A percentile compares a stretch with the other conserved stretches of the same genome.
These are phyloP conservation scores for Psilanteris sp. DNA, from an alignment of 1,140 invertebrate species.

Conservation along the genomic window DNA sequence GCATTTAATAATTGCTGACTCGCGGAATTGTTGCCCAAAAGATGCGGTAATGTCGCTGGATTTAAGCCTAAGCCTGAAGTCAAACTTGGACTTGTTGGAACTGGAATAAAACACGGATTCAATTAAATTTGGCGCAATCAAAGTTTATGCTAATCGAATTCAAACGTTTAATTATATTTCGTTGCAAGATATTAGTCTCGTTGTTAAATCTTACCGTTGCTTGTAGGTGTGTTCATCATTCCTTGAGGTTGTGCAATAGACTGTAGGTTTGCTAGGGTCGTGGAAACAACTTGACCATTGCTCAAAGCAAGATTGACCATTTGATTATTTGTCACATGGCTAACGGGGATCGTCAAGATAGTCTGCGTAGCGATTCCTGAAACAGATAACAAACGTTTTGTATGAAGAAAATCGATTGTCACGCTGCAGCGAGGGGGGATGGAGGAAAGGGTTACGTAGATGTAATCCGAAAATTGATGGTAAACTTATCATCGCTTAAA, in stretches of 20 bases:
- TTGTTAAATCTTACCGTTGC: conserved; percentile 77
- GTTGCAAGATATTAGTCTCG: too few relatives aligned
- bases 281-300: conserved; percentile 91
- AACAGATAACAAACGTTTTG: conserved; percentile 4
- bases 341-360: conserved; percentile 94
- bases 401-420: conserved; percentile 34
- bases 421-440: conserved; percentile 2
- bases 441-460: conserved; percentile 27
- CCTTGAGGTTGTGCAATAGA: conserved; percentile 87
- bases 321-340: conserved; percentile 89
- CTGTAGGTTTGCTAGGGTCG: conserved; percentile 89
- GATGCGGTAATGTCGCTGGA: conserved; percentile 83
- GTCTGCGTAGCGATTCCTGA: conserved; percentile 94
- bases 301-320: conserved; percentile 89
- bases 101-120: too few relatives aligned
- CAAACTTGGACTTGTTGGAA: conserved; percentile 80
- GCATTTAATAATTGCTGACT: conserved; percentile 84
- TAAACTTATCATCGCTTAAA: conserved; percentile 78
- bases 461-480: conserved; percentile 65
- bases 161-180: too few relatives aligned
- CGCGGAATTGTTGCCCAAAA: conserved; percentile 84
- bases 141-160: too few relatives aligned
- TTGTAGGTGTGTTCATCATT: conserved; percentile 82
- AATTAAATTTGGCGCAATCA: too few relatives aligned
- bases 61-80: conserved; percentile 80